A percentile compares a stretch with the other conserved stretches of the same genome.
Evolutionary conservation across 2,797 vertebrate species (phyloP).

Genomic region (Nasua narica): DNA sequence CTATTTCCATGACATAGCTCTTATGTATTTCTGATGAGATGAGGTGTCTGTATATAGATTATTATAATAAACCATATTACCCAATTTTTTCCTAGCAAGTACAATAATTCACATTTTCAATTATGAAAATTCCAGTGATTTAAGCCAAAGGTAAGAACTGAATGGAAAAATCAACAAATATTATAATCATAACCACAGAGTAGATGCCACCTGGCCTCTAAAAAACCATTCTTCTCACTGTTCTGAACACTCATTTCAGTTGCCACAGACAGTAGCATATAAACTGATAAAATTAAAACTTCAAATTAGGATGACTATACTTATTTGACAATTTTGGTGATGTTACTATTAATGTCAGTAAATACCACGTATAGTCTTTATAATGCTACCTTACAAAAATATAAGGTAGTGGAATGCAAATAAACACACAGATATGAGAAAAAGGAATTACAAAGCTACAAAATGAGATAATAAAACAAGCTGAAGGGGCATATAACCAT

Average conservation of each 20-base stretch:
- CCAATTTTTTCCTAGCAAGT: background rate
- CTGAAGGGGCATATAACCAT: background rate
- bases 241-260: background rate
- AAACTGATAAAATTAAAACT: background rate
- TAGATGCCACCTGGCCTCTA: background rate
- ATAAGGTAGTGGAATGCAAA: background rate
- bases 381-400: background rate
- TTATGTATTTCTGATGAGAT: constrained; percentile 13
- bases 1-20: constrained; percentile 25
- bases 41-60: background rate
- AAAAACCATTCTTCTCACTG: background rate
- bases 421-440: background rate
- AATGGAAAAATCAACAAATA: constrained; percentile 4
- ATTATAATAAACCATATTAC: background rate
- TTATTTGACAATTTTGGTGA: background rate
- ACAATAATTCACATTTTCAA: constrained; percentile 11
- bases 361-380: background rate
- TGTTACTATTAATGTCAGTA: background rate
- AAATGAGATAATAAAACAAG: background rate
- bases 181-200: background rate
- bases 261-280: background rate
- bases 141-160: background rate
- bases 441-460: background rate
- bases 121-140: constrained; percentile 15
- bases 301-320: background rate